Conservation (phyloP, 2,888 invertebrate species). For the Papilio gigon region DNA sequence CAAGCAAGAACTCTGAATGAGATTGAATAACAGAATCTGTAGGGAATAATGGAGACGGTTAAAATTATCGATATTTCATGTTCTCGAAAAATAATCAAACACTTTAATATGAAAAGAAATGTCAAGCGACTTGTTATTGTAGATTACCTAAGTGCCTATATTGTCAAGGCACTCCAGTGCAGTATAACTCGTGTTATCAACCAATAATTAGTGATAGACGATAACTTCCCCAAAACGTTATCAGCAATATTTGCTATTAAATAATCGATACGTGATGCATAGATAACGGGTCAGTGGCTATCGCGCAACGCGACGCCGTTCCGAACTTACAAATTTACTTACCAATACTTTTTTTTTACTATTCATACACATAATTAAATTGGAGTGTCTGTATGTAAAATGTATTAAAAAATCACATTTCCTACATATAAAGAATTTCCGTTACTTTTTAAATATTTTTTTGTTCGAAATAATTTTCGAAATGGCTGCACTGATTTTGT, state of each 20-base stretch:
- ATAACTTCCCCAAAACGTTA: constrained; percentile 76
- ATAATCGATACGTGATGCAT: constrained; percentile 75
- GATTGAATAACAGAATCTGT: too few species aligned
- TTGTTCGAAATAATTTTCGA: too few species aligned
- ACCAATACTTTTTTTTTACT: background rate
- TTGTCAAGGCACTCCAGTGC: constrained; percentile 67
- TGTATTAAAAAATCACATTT: too few species aligned
- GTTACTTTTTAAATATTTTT: too few species aligned
- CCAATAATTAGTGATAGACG: constrained; percentile 77
- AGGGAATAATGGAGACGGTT: background rate
- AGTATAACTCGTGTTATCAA: constrained; percentile 75
- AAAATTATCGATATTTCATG: background rate
- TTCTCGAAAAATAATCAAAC: constrained; percentile 11
- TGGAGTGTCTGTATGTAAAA: too few species aligned
- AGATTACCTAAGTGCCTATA: constrained; percentile 50
- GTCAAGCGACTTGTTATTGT: constrained; percentile 34
- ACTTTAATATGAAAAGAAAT: constrained; percentile 33
- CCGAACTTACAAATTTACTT: constrained; percentile 3
- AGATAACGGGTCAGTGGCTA: constrained; percentile 78
- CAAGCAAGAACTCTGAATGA: too few species aligned
- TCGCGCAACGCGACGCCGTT: constrained; percentile 29
- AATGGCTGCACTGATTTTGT: too few species aligned
- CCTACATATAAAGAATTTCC: too few species aligned
- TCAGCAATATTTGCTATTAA: constrained; percentile 79
- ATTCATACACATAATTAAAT: too few species aligned